Evolutionary conservation across 1,140 invertebrate genomes (phyloP), one percentile per base, ranked within the genome.

Genomic region (Drosophila murphyi): DNA sequence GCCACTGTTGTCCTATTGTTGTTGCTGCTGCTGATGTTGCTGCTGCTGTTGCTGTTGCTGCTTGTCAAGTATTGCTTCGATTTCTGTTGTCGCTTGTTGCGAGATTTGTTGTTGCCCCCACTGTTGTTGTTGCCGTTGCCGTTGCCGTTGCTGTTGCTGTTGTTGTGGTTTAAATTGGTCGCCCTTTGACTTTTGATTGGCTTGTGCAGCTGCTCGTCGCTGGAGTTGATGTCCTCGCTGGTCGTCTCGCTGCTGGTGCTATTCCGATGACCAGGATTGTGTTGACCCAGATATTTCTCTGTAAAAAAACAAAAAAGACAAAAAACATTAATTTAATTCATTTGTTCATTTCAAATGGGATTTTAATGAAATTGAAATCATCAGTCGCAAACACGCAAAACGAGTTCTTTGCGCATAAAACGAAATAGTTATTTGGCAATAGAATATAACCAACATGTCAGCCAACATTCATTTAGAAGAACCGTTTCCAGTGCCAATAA

Each of bases 191-290:
- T 48, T 20, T 85, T 82, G 39, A n/a, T 43, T 43, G 76, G 48
- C 34, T 82, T 83, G 28, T 57, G 55, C 31, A 86, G 50, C 3
- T 89, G 86, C 60, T 92, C 91, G 34, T 91, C 73, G 32, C 89
- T 91, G 10, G 87, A 91, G 31, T 79, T 78, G 4, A 83, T 81
- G 55, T 91, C 90, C 71, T 91, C 88, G 77, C 88, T 91, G 63
- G 91, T 80, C n/a, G 81, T 72, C 64, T 91, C 91, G 61, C 91
- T 92, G 55, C 90, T 82, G 60, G 89, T 91, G 74, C 91, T 92
- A 48, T 92, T 92, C 28, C 91, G 86, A 72, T 92, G 91, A 0
- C 74, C 77, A 2, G 79, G 71, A 80, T 92, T 92, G 74, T 92
- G 91, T 55, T 79, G 82, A 47, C 77, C 72, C 62, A 87, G 55